Base-by-base conservation (phyloP, 92 coral and sea anemone genomes). In the Phenganax stokvisi region DNA sequence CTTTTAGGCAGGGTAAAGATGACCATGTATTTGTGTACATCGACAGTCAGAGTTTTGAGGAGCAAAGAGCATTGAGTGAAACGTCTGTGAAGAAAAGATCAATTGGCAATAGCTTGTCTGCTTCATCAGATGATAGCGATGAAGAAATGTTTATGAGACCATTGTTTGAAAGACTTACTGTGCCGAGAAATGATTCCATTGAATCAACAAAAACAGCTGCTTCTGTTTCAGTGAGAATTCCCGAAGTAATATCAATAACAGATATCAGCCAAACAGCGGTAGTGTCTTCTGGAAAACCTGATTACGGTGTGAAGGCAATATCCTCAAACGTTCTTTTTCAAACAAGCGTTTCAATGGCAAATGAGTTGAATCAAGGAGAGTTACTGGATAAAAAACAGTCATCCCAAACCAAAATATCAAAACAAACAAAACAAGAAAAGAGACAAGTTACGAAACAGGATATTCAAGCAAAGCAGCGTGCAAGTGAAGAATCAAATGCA, bases 61-160 rank as follows among this genome's bases (percentile, higher is more conserved):
- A 76, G 72, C 47, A 44, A 15, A 65, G 70, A 67, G 71, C 80
- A 10, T 80, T 82, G 47, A 37, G 47, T 44, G 76, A 55, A 29
- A 16, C 37, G 13, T 12, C 57, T 1, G 16, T 6, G 12, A 28
- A 54, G 66, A 61, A 72, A 25, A 15, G 16, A 28, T 12, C 47
- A 8, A 31, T 7, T 51, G 68, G 74, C 56, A 56, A 7, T 52
- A 13, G 47, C 29, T n/a, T 52, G 25, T 60, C 44, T n/a, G 30
- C 17, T 12, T 29, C n/a, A 51, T 20, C 64, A n/a, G 88, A 85
- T 12, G 77, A 53, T 65, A 71, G 75, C 54, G 88, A 86, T 54
- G 87, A 85, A 0, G 88, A 85, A 20, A 20, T 64, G 70, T 51
- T 86, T 17, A 82, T 72, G 62, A 72, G 79, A 20, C 88, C 79